Evolutionary conservation across 2,113 vertebrate genomes (phyloP).

Genomic region (Willisornis vidua): DNA sequence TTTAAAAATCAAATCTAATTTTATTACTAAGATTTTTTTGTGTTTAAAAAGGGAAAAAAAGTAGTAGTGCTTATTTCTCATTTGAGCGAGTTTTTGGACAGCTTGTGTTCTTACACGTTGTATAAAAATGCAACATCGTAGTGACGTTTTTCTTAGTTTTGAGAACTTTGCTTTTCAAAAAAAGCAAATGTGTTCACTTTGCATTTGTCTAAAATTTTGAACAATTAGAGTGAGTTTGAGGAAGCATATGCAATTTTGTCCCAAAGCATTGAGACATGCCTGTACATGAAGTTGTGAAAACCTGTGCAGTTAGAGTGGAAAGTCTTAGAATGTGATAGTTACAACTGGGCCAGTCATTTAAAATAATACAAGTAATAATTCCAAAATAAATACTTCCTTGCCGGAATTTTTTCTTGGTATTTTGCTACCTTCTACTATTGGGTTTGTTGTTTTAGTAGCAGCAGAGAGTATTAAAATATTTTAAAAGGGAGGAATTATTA

Average conservation of each 20-base stretch:
- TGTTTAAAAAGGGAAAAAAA: not conserved
- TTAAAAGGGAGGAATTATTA: constrained; percentile 18
- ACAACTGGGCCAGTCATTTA: not conserved
- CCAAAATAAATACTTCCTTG: not conserved
- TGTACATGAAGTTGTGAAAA: not conserved
- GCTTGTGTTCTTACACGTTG: accelerated
- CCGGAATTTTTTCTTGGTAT: not conserved
- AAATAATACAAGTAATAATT: not conserved
- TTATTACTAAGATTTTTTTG: not conserved
- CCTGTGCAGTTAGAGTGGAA: not conserved
- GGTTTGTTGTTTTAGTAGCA: not conserved
- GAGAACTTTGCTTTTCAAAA: not conserved
- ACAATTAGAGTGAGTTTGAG: not conserved
- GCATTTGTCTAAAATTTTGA: not conserved
- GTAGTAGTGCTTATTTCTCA: not conserved
- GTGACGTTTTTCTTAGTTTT: not conserved
- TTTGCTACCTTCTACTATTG: not conserved
- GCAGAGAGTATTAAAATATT: not conserved
- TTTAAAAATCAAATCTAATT: not conserved
- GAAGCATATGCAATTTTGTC: not conserved
- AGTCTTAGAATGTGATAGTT: not conserved
- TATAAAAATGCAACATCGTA: not conserved
- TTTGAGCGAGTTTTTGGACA: not conserved
- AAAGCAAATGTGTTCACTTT: not conserved
- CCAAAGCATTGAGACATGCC: not conserved